Evolutionary conservation across 1,140 invertebrate genomes (phyloP), one percentile per base, ranked within the genome.

Genomic region (Whitmania pigra): DNA sequence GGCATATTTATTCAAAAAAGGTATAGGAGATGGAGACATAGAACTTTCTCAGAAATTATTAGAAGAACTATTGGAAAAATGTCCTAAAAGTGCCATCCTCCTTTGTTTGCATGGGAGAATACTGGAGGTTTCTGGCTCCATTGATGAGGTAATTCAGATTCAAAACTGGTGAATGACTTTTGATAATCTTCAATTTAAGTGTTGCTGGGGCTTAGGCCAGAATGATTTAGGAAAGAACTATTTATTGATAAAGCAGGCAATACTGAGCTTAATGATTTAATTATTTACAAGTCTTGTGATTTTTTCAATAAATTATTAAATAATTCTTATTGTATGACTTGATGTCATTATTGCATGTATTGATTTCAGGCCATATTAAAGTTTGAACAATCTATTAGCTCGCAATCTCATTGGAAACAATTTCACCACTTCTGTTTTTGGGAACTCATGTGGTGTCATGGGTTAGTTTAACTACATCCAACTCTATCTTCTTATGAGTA

Each of bases 371-470:
- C 90, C 3, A 86, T 91, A 66, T 79, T 84, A 1, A 92, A 88
- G 83, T 96, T 93, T 81, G 88, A 87, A 57, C 87, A 86, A 75
- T 93, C 91, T 0, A 90, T 93, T 83, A 86, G 89, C 67, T 90
- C 89, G 18, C 92, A 95, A 78, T 81, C 87, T 73, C 83, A 90
- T 13, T 97, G 94, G 91, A 87, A 88, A 6, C 93, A 97, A 78
- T 94, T 97, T 80, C 92, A 95, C 82, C 92, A 96, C 80, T 79
- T 97, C 0, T 94, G 92, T 79, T 95, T 88, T 80, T 97, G 94
- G 94, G 94, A 97, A 82, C 83, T 96, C 29, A 87, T 94, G 84
- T 97, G 93, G 92, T 87, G 90, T 13, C 86, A 92, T 78, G 87
- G 88, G 88, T 89, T 81, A 82, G 83, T 82, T 7, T 22, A 60